Evolutionary conservation across 1,140 invertebrate species (phyloP), one percentile per base, ranked within the genome.

Genomic region (Scaptomyza hsui): DNA sequence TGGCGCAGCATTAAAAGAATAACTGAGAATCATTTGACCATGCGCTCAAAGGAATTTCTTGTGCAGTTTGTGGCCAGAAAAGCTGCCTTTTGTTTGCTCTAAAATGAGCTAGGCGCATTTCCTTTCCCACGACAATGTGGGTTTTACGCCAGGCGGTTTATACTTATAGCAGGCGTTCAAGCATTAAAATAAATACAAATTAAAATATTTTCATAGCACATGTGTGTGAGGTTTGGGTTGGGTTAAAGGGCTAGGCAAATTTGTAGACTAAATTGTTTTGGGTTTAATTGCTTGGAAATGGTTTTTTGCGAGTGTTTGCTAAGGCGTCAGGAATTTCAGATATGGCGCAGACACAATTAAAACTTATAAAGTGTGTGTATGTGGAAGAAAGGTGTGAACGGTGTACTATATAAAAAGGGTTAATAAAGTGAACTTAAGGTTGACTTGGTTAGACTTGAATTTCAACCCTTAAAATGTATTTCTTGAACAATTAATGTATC

Each of bases 111-210:
- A 13, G 29, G 15, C 0, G 26, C 29, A 35, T 29, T 21, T 29
- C 6, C 26, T 41, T 26, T 6, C 49, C 26, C 18, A 32, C 21
- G 69, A 75, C 69, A 64, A 75, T 76, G 81, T 80, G 81, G 81
- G 52, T 69, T 75, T 57, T 57, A 51, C 51, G 59, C 65, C 57
- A 62, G 37, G 51, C 64, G 35, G 44, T 52, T 37, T 55, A 29
- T 29, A n/a, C n/a, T n/a, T n/a, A 67, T 49, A 44, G 57, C 55
- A 75, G 53, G 81, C 82, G 81, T 85, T 88, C 73, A 52, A 81
- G 77, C 81, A 85, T 85, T 85, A 88, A 85, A 85, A 81, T 88
- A 88, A 85, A 85, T 86, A 88, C 77, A 85, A 85, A 85, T 85
- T 85, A 81, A 85, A 88, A 85, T 86, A 88, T 81, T 81, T 85